These are phyloP conservation scores for Alethe diademata DNA, from an alignment of 2,113 vertebrate species.

Conservation along the genomic window DNA sequence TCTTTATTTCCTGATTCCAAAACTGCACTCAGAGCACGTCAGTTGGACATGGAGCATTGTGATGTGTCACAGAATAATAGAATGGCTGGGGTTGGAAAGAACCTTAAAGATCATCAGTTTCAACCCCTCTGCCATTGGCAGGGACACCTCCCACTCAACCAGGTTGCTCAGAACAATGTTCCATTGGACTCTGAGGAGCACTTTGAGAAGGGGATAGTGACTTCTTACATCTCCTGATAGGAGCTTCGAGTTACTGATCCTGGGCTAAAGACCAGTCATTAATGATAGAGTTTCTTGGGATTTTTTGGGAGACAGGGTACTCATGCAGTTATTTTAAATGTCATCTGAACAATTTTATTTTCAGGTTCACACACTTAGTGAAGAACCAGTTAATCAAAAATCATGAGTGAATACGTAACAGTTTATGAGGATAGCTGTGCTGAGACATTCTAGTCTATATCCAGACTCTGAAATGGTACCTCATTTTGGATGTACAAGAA, in stretches of 20 bases:
- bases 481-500: not conserved
- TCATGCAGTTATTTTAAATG: not conserved
- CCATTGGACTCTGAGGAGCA: not conserved
- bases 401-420: not conserved
- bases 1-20: not conserved
- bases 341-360: not conserved
- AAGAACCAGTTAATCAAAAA: not conserved
- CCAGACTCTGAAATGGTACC: not conserved
- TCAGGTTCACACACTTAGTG: not conserved
- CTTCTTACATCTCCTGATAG: not conserved
- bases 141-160: not conserved
- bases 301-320: rapidly evolving
- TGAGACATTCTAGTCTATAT: not conserved
- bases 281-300: not conserved
- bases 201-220: not conserved
- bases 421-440: not conserved
- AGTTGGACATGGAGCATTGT: not conserved
- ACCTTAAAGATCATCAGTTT: not conserved
- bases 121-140: not conserved
- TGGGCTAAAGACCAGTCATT: not conserved
- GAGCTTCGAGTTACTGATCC: not conserved
- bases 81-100: not conserved
- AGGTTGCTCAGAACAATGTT: not conserved
- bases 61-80: not conserved
- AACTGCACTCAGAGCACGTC: not conserved